A percentile compares a stretch with the other conserved stretches of the same genome.
phyloP scores from a whole-genome alignment of 1,140 invertebrate genomes.

The Bombus consobrinus region DNA sequence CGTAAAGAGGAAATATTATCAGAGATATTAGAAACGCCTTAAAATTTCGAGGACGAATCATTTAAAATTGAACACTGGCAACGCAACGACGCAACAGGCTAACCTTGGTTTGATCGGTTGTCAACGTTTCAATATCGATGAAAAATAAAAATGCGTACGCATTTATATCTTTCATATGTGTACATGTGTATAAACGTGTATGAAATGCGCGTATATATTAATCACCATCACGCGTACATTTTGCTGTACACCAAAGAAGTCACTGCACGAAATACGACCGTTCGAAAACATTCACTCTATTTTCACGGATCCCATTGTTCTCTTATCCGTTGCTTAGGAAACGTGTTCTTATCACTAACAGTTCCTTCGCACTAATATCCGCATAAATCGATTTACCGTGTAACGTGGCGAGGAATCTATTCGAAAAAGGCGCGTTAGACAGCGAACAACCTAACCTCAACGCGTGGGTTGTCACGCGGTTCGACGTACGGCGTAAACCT shows the following conservation, averaged over 20 bases:
- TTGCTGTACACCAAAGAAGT: constrained; percentile 67
- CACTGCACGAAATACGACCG: constrained; percentile 65
- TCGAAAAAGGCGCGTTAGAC: constrained; percentile 68
- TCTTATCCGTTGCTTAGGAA: constrained; percentile 61
- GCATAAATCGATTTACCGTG: constrained; percentile 21
- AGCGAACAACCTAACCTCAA: constrained; percentile 74
- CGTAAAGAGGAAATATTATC: no score
- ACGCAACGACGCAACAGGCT: constrained; percentile 48
- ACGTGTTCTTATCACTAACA: constrained; percentile 43
- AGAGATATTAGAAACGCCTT: background rate
- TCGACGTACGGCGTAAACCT: constrained; percentile 2
- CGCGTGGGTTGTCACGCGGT: constrained; percentile 19
- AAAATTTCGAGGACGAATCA: background rate
- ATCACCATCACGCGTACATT: constrained; percentile 66
- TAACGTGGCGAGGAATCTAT: constrained; percentile 30
- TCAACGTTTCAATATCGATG: background rate
- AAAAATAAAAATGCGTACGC: background rate
- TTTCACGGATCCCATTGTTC: constrained; percentile 48
- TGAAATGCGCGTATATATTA: constrained; percentile 14
- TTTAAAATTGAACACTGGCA: background rate
- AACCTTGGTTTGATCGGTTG: constrained; percentile 3
- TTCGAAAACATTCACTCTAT: constrained; percentile 68
- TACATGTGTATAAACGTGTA: no score
- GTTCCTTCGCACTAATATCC: constrained; percentile 38
- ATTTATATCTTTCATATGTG: background rate